Base-by-base conservation (phyloP, 2,797 vertebrate genomes). In the Coranthus polyacanthus region DNA sequence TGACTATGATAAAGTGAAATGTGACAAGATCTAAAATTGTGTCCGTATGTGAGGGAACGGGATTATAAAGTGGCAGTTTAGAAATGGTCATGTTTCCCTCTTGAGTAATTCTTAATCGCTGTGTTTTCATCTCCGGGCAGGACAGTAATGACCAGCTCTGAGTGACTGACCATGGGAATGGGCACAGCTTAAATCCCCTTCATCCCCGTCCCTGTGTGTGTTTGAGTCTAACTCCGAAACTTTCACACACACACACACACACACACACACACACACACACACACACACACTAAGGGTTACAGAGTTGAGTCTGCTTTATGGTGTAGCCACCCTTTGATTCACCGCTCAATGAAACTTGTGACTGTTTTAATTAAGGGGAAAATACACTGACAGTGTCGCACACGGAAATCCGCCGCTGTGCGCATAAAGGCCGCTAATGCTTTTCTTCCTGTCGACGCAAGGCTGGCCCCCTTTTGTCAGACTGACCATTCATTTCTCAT, bases 281-380 rank as follows among this genome's bases (percentile, higher is more conserved):
- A 41, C 62, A 68, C 69, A 64, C 78, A 53, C 47, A 73, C 70
- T 41, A 71, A 87, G 70, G 84, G 83, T 85, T 88, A 88, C 79
- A 81, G 84, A 79, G 85, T 88, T 88, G 88, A 87, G 72, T 81
- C 75, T 84, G 88, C 89, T 85, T 81, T 81, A 88, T 86, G 84
- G 84, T 81, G 80, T 83, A 81, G 67, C 69, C 81, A 85, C 79
- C 72, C 89, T 94, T 91, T 92, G 90, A 93, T 90, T 91, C 87
- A 39, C 88, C 81, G 86, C 88, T 88, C 88, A 89, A 75, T 91
- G 87, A 92, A 92, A 93, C 89, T 85, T 88, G 85, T 92, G 90
- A 91, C 90, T 91, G 86, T 89, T 92, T 91, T 90, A 93, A 93
- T 93, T 91, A 93, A 92, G 81, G 79, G 80, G 59, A 75, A 89